phyloP scores from a whole-genome alignment of 2,113 vertebrate genomes.

The Tauraco erythrolophus region DNA sequence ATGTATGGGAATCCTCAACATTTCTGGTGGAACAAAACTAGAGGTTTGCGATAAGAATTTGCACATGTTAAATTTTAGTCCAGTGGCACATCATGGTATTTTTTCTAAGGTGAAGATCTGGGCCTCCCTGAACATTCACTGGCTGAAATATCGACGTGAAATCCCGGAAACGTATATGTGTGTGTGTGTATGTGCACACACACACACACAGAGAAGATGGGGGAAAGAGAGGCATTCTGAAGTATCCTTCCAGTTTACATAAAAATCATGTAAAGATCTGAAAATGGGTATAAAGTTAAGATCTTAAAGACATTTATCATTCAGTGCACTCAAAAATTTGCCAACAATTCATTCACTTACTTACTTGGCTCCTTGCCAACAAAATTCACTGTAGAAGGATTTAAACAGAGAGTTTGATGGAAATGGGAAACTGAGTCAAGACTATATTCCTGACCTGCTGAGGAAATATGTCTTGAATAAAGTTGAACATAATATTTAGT shows the following conservation, averaged over 20 bases:
- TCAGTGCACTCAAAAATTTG: not conserved
- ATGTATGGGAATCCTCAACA: not conserved
- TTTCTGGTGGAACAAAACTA: not conserved
- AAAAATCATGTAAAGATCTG: not conserved
- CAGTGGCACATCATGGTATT: not conserved
- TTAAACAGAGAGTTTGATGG: not conserved
- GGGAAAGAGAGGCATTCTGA: not conserved
- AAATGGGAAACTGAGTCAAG: not conserved
- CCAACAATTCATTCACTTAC: not conserved
- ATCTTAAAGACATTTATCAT: conserved; percentile 4
- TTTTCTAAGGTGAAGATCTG: not conserved
- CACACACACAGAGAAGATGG: not conserved
- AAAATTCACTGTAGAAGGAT: not conserved
- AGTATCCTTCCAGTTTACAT: not conserved
- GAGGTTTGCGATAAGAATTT: not conserved
- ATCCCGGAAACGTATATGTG: not conserved
- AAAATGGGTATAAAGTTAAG: not conserved
- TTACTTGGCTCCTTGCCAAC: not conserved
- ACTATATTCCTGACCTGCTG: not conserved
- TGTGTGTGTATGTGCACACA: not conserved
- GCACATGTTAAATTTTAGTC: not conserved
- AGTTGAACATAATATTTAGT: not conserved
- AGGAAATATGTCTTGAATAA: not conserved
- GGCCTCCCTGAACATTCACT: not conserved
- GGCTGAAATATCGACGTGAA: not conserved